Evolutionary conservation across 2,888 invertebrate species (phyloP), one percentile per base, ranked within the genome.

Genomic region (Hermaeophaga mercurialis): DNA sequence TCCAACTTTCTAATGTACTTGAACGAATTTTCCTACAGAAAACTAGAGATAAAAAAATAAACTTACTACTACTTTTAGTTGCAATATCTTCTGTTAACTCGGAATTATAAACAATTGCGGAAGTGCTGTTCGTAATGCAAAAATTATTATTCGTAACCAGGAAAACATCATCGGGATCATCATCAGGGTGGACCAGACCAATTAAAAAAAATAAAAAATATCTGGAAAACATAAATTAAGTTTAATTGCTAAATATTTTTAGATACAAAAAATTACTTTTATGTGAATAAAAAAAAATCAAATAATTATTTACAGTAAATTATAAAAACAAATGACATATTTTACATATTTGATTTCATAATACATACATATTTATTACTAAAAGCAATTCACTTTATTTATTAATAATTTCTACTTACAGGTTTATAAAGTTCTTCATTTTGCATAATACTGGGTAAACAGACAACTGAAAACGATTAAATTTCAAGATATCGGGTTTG

Each of bases 121-220:
- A 58, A 14, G 34, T 22, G 36, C 49, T 22, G 18, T 61, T 61
- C 24, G 61, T 61, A 4, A 61, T 39, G 22, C 61, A 61, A 6
- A 8, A 14, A 8, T 48, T 38, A 28, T 54, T 47, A 1, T 41
- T 45, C 36, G 55, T 11, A 11, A 61, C 14, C 31, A 58, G 53
- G 22, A 53, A 14, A 19, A 36, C 39, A 18, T 34, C 5, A 5
- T 39, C 22, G n/a, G n/a, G n/a, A n/a, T n/a, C n/a, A n/a, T 50
- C 17, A 14, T 12, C 6, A 3, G 15, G 11, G 6, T 22, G 15
- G 4, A 17, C 15, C 19, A 18, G 18, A 9, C 9, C 14, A 17
- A 45, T 15, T 22, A 9, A 45, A 15, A 15, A 19, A 6, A 24
- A 18, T n/a, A 31, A 9, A 6, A 14, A 24, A 1, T 33, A 33